phyloP scores from a whole-genome alignment of 2,113 vertebrate genomes.

The Puntigrus tetrazona region DNA sequence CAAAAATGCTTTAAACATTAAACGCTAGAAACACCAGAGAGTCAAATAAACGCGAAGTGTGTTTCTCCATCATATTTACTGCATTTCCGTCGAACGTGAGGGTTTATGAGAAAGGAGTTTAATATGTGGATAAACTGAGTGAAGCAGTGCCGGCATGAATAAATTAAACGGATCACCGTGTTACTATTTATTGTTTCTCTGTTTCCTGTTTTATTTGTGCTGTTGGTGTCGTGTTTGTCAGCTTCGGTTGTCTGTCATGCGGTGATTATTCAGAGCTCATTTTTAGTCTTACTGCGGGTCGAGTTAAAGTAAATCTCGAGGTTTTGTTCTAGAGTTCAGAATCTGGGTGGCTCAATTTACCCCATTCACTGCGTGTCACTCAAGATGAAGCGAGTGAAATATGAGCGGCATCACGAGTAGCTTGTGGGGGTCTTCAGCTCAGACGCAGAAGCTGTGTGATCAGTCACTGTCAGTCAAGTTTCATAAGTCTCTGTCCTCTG shows the following conservation, averaged over 20 bases:
- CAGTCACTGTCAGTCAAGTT: neutral
- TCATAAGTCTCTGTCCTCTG: neutral
- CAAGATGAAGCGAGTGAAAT: neutral
- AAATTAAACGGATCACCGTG: neutral
- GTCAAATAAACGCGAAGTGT: neutral
- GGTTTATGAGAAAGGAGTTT: neutral
- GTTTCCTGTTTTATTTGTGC: neutral
- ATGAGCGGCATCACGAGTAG: neutral
- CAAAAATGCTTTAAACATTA: neutral
- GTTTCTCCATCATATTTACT: too few relatives aligned
- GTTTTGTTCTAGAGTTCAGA: neutral
- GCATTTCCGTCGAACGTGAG: neutral
- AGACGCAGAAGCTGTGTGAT: neutral
- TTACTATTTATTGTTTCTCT: constrained; percentile 10
- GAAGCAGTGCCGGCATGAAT: neutral
- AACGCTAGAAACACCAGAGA: neutral
- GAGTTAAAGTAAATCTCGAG: neutral
- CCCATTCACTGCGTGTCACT: neutral
- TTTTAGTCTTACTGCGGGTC: neutral
- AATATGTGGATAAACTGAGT: neutral
- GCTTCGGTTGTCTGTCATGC: neutral
- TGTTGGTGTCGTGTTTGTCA: neutral
- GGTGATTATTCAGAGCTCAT: neutral
- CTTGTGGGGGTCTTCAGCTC: neutral
- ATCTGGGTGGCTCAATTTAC: neutral